Percentiles rank a stretch among this genome's conserved stretches.
These are phyloP conservation scores for Amazona guildingii DNA, from an alignment of 2,113 vertebrate genomes.

Conservation along the genomic window DNA sequence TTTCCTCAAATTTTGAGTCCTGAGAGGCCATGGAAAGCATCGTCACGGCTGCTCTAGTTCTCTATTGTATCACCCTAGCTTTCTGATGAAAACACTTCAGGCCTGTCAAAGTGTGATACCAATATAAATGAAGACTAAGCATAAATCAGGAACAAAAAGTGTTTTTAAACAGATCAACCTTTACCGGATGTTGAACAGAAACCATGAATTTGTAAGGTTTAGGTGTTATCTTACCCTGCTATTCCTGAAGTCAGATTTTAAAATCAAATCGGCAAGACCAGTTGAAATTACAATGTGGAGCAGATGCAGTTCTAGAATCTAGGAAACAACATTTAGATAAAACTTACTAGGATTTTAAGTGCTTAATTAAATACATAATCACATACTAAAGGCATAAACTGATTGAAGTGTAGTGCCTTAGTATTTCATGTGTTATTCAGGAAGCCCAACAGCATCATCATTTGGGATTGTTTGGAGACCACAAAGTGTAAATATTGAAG, in stretches of 20 bases:
- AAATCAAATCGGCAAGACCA: background rate
- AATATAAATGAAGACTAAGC: background rate
- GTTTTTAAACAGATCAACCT: background rate
- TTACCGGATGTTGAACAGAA: background rate
- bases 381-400: background rate
- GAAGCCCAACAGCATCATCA: background rate
- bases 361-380: background rate
- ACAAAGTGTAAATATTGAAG: background rate
- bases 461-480: background rate
- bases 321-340: background rate
- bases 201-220: background rate
- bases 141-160: background rate
- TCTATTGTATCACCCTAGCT: background rate
- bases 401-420: background rate
- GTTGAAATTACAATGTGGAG: background rate
- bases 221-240: background rate
- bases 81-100: background rate
- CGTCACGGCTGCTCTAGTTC: accelerated
- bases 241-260: background rate
- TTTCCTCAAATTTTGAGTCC: background rate
- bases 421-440: background rate
- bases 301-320: background rate
- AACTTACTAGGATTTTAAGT: background rate
- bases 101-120: background rate
- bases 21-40: background rate